These are phyloP conservation scores for Chaenodraco wilsoni DNA, from an alignment of 2,797 vertebrate genomes.

Conservation along the genomic window DNA sequence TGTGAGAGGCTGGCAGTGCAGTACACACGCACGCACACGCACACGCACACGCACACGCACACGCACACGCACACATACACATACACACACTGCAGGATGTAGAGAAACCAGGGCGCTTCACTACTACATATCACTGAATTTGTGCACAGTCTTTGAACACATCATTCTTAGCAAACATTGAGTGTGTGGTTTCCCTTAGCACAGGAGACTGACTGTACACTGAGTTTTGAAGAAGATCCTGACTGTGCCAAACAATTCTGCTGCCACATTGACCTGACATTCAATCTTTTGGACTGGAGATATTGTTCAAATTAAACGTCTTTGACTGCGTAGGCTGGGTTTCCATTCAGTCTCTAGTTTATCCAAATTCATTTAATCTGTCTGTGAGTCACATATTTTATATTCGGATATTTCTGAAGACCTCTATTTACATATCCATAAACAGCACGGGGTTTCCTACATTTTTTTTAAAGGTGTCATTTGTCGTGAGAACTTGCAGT, in stretches of 20 bases:
- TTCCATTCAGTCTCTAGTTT: slow-evolving; percentile 49
- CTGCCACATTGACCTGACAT: slow-evolving; percentile 35
- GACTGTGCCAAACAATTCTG: slow-evolving; percentile 13
- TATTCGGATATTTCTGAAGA: slow-evolving; percentile 22
- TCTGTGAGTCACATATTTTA: slow-evolving; percentile 48
- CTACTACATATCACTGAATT: slow-evolving; percentile 17
- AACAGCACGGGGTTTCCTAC: slow-evolving; percentile 36
- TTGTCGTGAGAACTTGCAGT: neutral
- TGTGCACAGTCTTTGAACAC: slow-evolving; percentile 24
- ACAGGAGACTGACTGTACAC: neutral
- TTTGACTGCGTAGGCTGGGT: slow-evolving; percentile 28
- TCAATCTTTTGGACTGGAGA: slow-evolving; percentile 23
- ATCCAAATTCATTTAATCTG: slow-evolving; percentile 53
- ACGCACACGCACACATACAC: no score
- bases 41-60: neutral
- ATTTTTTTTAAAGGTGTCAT: slow-evolving; percentile 5
- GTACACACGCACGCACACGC: slow-evolving; percentile 6
- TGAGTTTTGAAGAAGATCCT: slow-evolving; percentile 20
- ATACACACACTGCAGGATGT: slow-evolving; percentile 1
- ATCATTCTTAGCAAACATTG: slow-evolving; percentile 15
- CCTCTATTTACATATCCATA: slow-evolving; percentile 40
- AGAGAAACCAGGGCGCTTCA: slow-evolving; percentile 1
- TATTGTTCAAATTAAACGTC: slow-evolving; percentile 34
- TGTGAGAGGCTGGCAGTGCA: slow-evolving; percentile 20
- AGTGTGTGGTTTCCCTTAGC: slow-evolving; percentile 17